phyloP scores from a whole-genome alignment of 64 coral and sea anemone species.

The Catalaphyllia jardinei region DNA sequence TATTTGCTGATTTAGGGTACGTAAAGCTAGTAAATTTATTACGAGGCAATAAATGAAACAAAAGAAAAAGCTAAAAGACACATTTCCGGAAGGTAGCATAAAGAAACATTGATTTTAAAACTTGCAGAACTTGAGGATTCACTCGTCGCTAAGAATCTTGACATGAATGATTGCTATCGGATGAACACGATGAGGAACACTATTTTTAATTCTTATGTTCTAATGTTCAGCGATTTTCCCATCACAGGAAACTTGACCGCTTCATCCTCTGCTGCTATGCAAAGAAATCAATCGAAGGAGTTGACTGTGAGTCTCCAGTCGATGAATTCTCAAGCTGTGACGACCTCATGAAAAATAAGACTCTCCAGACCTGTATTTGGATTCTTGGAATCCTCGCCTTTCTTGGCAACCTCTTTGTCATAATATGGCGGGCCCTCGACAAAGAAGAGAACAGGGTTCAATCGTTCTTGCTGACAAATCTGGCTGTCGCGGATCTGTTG shows the following conservation, averaged over 20 bases:
- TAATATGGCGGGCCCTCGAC: conserved; percentile 2
- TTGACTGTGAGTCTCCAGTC: conserved; percentile 24
- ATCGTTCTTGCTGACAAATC: conserved; percentile 20
- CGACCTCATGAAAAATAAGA: conserved; percentile 53
- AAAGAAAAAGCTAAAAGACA: too few relatives aligned
- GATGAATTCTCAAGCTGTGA: conserved; percentile 61
- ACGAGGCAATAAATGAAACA: too few relatives aligned
- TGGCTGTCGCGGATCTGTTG: conserved; percentile 6
- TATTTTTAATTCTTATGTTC: background rate
- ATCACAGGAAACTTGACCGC: conserved; percentile 45
- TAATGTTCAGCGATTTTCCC: background rate
- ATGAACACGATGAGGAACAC: too few relatives aligned
- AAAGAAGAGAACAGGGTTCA: conserved; percentile 25
- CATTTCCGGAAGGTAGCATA: too few relatives aligned
- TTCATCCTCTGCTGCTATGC: conserved; percentile 57
- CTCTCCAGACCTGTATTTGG: conserved; percentile 41
- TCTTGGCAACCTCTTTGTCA: conserved; percentile 39
- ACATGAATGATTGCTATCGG: too few relatives aligned
- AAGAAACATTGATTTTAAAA: too few relatives aligned
- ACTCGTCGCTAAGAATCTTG: too few relatives aligned
- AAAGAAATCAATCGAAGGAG: conserved; percentile 14
- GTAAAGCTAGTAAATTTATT: too few relatives aligned
- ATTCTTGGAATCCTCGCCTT: conserved; percentile 41
- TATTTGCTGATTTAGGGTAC: too few relatives aligned
- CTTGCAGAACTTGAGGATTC: too few relatives aligned